Evolutionary conservation across 1,140 invertebrate species (phyloP), one percentile per base, ranked within the genome.

Genomic region (Cephus cinctus): DNA sequence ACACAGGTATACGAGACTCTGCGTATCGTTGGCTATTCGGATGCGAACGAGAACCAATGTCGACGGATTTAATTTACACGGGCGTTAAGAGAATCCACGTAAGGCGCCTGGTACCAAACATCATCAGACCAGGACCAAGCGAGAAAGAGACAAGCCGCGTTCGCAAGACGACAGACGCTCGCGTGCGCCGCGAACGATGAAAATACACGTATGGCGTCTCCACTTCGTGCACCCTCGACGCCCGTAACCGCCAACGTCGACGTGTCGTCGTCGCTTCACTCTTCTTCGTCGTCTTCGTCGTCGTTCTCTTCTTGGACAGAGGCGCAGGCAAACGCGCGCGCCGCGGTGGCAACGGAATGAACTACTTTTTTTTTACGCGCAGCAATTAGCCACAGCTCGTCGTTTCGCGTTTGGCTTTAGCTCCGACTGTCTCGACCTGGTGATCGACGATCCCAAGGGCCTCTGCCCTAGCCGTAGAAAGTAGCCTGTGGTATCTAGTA

Each of bases 361-460:
- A 49, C 57, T n/a, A n/a, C n/a, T n/a, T 65, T 65, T 65, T 63
- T 65, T 57, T 61, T 53, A 53, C 50, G 55, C 54, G 54, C 41
- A 50, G 58, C 61, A 66, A 66, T 66, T 66, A 66, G 61, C 63
- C 54, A 66, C 63, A 61, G 61, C 59, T 66, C 55, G 61, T 66
- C 63, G 54, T 65, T 58, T 47, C 36, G n/a, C 51, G 31, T 36
- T 27, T 27, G 25, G 25, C 6, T 27, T 27, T 27, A 27, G 25
- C 25, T 27, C 25, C 25, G n/a, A 27, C 25, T 27, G 25, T 27
- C 25, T 27, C 39, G 51, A 43, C 31, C 27, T 50, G 30, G 21
- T 16, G 12, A 27, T 9, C 39, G 27, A 22, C 18, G 12, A 34
- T 15, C 8, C 18, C 38, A 21, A n/a, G n/a, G n/a, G n/a, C n/a